Conservation (phyloP, 2,797 vertebrate genomes). For the Sebastiscus tertius region DNA sequence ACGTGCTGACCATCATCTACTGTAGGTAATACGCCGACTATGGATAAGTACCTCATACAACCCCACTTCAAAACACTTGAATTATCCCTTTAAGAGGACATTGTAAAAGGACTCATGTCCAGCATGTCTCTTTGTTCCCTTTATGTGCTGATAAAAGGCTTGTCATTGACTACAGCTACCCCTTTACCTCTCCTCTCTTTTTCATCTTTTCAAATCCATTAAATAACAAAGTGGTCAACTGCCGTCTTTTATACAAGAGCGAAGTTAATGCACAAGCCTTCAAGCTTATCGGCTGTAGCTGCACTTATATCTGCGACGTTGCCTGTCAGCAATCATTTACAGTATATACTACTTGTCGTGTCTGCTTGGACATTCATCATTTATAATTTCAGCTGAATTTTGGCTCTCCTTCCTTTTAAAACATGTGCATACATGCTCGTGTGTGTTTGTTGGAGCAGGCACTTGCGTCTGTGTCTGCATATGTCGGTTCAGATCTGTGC, state of each 20-base stretch:
- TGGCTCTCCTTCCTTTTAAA: too few relatives aligned
- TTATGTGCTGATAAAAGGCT: constrained; percentile 1
- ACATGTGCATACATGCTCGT: background rate
- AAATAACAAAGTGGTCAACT: background rate
- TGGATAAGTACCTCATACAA: too few relatives aligned
- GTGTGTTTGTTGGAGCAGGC: background rate
- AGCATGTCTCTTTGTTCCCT: background rate
- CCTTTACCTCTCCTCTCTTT: background rate
- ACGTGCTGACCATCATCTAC: too few relatives aligned
- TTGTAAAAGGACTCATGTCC: background rate
- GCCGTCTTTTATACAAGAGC: constrained; percentile 1
- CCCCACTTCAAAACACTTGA: too few relatives aligned
- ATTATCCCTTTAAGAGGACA: background rate
- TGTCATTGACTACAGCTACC: background rate
- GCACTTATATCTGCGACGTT: background rate
- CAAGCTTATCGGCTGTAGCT: background rate
- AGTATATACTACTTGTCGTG: background rate
- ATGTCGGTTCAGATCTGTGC: background rate
- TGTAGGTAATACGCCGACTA: too few relatives aligned
- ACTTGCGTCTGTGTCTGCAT: constrained; percentile 13
- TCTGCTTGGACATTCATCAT: background rate
- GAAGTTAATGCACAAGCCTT: background rate
- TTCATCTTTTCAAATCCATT: constrained; percentile 1
- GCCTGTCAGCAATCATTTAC: constrained; percentile 13
- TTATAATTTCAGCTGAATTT: background rate